Evolutionary conservation across 1,140 invertebrate species (phyloP).

Genomic region (Fopius arisanus): DNA sequence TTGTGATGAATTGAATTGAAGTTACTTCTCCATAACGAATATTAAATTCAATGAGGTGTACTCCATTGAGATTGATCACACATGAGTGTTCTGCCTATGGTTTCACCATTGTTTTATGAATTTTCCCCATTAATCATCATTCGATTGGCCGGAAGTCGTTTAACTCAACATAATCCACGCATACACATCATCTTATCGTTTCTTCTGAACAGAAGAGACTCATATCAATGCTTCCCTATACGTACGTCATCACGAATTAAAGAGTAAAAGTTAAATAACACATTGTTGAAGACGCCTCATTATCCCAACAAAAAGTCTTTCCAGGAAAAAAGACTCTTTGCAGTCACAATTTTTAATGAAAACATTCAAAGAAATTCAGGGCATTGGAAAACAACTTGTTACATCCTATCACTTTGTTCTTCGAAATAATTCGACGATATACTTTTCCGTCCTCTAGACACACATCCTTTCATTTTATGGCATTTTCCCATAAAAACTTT

Average conservation of each 20-base stretch:
- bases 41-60: background rate
- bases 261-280: too few species aligned
- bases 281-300: too few species aligned
- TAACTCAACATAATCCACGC: background rate
- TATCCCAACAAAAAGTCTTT: too few species aligned
- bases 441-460: too few species aligned
- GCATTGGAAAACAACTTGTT: too few species aligned
- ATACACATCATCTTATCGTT: background rate
- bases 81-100: background rate
- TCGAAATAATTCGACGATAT: too few species aligned
- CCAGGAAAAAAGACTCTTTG: too few species aligned
- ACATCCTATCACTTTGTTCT: too few species aligned
- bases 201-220: background rate
- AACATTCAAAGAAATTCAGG: too few species aligned
- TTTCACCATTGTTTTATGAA: background rate
- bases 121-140: slow-evolving; percentile 13
- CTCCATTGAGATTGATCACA: background rate
- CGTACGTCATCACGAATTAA: too few species aligned
- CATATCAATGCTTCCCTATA: background rate
- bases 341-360: too few species aligned
- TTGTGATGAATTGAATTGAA: slow-evolving; percentile 45
- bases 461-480: too few species aligned
- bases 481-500: background rate
- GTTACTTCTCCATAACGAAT: slow-evolving; percentile 13
- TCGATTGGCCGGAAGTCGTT: background rate